Percentiles rank a stretch among this genome's conserved stretches.
Conservation (phyloP, 2,113 vertebrate species). For the Antechinus stuartii region DNA sequence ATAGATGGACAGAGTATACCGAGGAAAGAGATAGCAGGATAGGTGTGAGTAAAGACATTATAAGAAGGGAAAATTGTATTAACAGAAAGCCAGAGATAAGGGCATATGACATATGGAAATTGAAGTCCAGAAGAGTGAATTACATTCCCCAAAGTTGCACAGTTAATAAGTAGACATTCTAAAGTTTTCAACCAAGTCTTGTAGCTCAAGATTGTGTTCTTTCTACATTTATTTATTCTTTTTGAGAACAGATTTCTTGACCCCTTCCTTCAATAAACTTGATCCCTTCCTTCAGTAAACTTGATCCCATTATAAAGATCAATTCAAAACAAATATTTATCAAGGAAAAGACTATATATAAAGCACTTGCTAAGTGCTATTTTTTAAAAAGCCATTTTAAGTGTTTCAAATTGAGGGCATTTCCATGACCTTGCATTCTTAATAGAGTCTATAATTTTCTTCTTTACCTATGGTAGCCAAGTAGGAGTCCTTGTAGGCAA, state of each 20-base stretch:
- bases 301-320: neutral
- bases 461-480: neutral
- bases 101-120: neutral
- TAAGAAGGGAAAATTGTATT: too few species aligned
- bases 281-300: neutral
- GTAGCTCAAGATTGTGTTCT: neutral
- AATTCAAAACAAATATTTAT: neutral
- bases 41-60: too few species aligned
- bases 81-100: too few species aligned
- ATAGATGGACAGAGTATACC: too few species aligned
- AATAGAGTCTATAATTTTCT: neutral
- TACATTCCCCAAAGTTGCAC: neutral
- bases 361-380: neutral
- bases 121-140: neutral
- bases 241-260: neutral
- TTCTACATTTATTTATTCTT: neutral
- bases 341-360: neutral
- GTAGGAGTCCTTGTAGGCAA: neutral
- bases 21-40: too few species aligned
- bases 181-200: neutral
- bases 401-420: neutral
- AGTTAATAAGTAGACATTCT: neutral
- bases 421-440: neutral
- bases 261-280: neutral
- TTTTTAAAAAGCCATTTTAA: neutral